Base-by-base conservation (phyloP, 23 tunicate genomes). In the Diplosoma virens region DNA sequence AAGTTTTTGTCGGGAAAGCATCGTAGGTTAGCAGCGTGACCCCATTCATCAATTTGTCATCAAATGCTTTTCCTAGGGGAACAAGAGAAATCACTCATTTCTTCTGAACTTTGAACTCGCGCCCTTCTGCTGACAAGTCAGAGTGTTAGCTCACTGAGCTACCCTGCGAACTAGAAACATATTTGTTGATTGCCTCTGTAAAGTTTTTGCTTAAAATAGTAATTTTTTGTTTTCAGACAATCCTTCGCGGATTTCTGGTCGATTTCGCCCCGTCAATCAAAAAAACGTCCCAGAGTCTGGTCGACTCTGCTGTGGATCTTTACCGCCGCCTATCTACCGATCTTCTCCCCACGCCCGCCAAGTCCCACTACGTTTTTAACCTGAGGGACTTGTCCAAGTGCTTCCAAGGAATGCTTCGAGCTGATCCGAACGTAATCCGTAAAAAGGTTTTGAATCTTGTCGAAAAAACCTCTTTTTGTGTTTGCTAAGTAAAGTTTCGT, bases 301-400 rank as follows among this genome's bases (percentile, higher is more conserved):
- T 94, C 0, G 90, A 87, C 27, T 89, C 95, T 24, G 98, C 98
- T 9, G 87, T 94, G 18, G 98, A 94, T 46, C 87, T 94, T 21
- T 94, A 94, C 71, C 90, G 86, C 14, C 65, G 85, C 30, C 87
- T 94, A 81, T 87, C 88, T 3, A 84, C 93, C 53, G 98, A 94
- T 59, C 79, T 94, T 18, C 82, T 94, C 1, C 98, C 98, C 30
- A 94, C 98, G 17, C 98, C 98, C 0, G 83, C 94, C 73, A 94
- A 94, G 82, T 94, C 98, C 25, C 98, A 94, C 30, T 94, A 94
- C 77, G 98, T 94, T 29, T 94, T 94, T 82, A 94, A 94, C 74
- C 37, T 94, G 30, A 37, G 98, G 27, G 98, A 94, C 82, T 71
- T 94, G 47, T 75, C 84, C 32, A 94, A 94, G 78, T 84, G 87